Conservation (phyloP, 2,888 invertebrate species). For the Ariolimax columbianus region DNA sequence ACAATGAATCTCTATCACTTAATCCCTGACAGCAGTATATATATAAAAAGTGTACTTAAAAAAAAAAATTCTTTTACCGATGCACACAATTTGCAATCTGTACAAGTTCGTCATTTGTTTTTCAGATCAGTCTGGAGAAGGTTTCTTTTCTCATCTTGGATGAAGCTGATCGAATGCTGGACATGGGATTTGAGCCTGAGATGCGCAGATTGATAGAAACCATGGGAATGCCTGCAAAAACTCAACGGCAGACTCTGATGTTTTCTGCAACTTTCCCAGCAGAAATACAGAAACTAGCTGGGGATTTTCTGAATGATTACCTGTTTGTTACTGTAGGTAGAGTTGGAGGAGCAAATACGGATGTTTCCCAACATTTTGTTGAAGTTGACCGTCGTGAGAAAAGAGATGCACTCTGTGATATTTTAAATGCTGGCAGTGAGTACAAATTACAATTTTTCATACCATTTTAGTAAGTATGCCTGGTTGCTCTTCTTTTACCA, state of each 20-base stretch:
- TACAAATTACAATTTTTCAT: not conserved
- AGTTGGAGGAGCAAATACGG: conserved; percentile 94
- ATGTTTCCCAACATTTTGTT: conserved; percentile 88
- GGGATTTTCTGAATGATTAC: conserved; percentile 87
- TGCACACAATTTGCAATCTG: too few species aligned
- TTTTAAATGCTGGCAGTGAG: conserved; percentile 81
- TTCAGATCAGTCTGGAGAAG: conserved; percentile 80
- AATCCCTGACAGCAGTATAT: too few species aligned
- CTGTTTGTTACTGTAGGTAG: conserved; percentile 93
- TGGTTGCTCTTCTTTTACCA: too few species aligned
- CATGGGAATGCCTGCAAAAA: conserved; percentile 74
- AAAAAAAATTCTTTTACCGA: too few species aligned
- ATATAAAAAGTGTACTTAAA: too few species aligned
- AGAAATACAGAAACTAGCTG: conserved; percentile 87
- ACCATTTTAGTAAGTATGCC: too few species aligned
- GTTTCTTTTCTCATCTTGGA: conserved; percentile 86
- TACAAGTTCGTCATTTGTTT: too few species aligned
- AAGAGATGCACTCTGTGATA: conserved; percentile 85
- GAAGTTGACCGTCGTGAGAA: conserved; percentile 85
- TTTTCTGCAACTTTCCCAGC: conserved; percentile 88
- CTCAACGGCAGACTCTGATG: conserved; percentile 83
- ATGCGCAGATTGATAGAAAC: conserved; percentile 72
- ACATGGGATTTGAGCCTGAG: conserved; percentile 84
- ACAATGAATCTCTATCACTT: too few species aligned
- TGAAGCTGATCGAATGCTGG: conserved; percentile 90